Evolutionary conservation across 2,888 invertebrate genomes (phyloP), one percentile per base, ranked within the genome.

Genomic region (Philopedon plagiatum): DNA sequence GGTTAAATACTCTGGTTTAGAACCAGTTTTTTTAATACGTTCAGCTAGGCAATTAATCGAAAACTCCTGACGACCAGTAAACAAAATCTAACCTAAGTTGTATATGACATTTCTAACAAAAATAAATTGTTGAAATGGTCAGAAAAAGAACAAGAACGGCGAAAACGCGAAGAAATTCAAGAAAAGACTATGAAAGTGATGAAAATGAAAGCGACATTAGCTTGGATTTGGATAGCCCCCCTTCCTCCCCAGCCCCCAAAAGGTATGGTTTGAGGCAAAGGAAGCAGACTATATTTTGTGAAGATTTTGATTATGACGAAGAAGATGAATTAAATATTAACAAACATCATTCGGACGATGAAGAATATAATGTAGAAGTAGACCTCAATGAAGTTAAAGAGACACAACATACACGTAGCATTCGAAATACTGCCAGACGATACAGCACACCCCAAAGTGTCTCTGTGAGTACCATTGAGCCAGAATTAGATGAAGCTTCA

Each of bases 241-340:
- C 65, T 32, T 65, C 69, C 23, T 67, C 75, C 15, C 78, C 79
- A 9, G 76, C 76, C 26, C 78, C 77, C n/a, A 82, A 81, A 73
- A 78, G 80, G 61, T 82, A 82, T 68, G 81, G 82, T 62, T 75
- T 82, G 34, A 75, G 82, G 70, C 79, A 82, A 74, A 76, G 82
- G 41, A 81, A 79, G 51, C 74, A 75, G 44, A 72, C 77, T 41
- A 71, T 76, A 44, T 78, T 80, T 58, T 79, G 73, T 54, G 72
- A 77, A 56, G 79, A 88, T 80, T 88, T 88, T 75, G 88, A 88
- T 72, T 88, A 88, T 76, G 88, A 88, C 72, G 85, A 85, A 11
- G 83, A 85, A 67, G 84, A 83, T 44, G 29, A 66, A 54, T 72
- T 72, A 57, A 56, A 51, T 37, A 26, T 37, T 19, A 39, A 44